Percentiles rank a stretch among this genome's conserved stretches.
phyloP scores from a whole-genome alignment of 1,140 invertebrate genomes.

The Stegodyphus dumicola region DNA sequence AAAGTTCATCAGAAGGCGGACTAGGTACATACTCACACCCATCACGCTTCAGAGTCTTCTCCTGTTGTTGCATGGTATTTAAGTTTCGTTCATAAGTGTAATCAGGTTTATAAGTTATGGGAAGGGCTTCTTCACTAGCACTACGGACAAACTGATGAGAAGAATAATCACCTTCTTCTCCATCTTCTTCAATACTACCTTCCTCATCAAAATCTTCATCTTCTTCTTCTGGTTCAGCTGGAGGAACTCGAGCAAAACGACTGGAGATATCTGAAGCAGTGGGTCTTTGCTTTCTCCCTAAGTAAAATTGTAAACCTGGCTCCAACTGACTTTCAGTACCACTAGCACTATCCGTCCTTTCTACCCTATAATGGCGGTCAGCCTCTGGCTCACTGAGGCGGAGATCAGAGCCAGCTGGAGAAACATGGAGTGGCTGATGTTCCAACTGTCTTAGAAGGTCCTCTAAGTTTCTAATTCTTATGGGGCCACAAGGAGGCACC shows the following conservation, averaged over 20 bases:
- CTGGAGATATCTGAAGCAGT: conserved; percentile 14
- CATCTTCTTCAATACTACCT: conserved; percentile 82
- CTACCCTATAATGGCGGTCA: conserved; percentile 77
- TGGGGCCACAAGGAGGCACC: conserved; percentile 67
- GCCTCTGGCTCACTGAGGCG: conserved; percentile 91
- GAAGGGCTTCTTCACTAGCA: conserved; percentile 86
- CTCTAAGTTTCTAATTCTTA: conserved; percentile 87
- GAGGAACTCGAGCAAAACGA: conserved; percentile 31
- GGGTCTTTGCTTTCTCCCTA: conserved; percentile 22
- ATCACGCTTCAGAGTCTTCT: conserved; percentile 63
- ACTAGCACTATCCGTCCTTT: conserved; percentile 69
- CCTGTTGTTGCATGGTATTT: conserved; percentile 55
- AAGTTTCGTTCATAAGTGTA: conserved; percentile 62
- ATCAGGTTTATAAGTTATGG: conserved; percentile 70
- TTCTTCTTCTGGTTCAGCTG: conserved; percentile 42
- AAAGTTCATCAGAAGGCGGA: conserved; percentile 63
- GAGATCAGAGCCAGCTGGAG: conserved; percentile 86
- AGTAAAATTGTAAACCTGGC: conserved; percentile 27
- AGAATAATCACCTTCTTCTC: conserved; percentile 82
- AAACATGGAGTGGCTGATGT: conserved; percentile 83
- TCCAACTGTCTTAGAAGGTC: conserved; percentile 91
- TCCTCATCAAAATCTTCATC: conserved; percentile 45
- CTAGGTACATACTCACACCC: conserved; percentile 63
- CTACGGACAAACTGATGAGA: conserved; percentile 90
- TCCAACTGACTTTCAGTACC: conserved; percentile 56